Evolutionary conservation across 1,140 invertebrate genomes (phyloP).

Genomic region (Halesus radiatus): DNA sequence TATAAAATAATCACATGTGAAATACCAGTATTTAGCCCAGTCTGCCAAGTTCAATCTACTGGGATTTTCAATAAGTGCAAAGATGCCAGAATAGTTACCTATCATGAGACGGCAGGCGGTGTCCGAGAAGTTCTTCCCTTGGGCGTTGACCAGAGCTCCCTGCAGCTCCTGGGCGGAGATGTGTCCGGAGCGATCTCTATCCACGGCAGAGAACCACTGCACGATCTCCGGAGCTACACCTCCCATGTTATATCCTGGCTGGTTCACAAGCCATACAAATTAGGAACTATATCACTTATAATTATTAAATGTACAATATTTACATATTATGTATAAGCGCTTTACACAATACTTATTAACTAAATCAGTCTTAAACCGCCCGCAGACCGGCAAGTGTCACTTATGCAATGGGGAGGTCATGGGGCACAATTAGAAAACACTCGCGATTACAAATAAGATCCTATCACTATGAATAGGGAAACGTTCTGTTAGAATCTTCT

Average conservation of each 20-base stretch:
- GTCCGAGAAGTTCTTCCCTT: constrained; percentile 88
- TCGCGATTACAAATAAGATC: background rate
- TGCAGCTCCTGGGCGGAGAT: constrained; percentile 86
- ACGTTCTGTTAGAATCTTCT: constrained; percentile 40
- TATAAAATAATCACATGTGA: constrained; percentile 56
- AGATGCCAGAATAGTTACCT: constrained; percentile 67
- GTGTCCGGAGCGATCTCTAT: constrained; percentile 85
- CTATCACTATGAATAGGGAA: constrained; percentile 52
- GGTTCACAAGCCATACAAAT: constrained; percentile 17
- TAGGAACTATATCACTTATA: constrained; percentile 41
- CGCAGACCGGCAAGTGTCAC: constrained; percentile 43
- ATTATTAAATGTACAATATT: constrained; percentile 45
- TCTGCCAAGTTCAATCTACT: too few species aligned
- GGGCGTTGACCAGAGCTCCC: constrained; percentile 86
- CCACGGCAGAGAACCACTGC: constrained; percentile 87
- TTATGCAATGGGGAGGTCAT: background rate
- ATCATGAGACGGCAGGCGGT: constrained; percentile 92
- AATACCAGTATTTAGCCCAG: too few species aligned
- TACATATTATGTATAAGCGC: constrained; percentile 29
- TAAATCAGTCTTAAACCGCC: constrained; percentile 51
- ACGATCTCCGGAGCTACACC: constrained; percentile 77
- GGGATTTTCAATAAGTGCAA: too few species aligned
- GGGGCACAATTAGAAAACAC: constrained; percentile 29
- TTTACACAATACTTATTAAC: constrained; percentile 39
- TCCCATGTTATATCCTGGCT: constrained; percentile 54